Base-by-base conservation (phyloP, 2,113 vertebrate genomes). In the Hyaena hyaena region DNA sequence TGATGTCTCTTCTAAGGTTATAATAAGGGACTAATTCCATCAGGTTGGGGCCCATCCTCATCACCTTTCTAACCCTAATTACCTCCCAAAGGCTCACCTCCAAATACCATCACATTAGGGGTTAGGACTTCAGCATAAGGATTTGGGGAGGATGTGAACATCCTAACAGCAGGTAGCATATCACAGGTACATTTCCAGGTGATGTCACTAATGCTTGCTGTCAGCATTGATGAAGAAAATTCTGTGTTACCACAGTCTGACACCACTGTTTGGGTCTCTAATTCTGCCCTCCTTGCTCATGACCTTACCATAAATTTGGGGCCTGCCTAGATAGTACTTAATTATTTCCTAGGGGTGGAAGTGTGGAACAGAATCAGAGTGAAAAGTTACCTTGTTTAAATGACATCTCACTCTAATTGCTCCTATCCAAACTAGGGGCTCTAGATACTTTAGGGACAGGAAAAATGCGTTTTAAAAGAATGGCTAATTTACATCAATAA, bases 151-250 rank as follows among this genome's bases (percentile, higher is more conserved):
- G 33, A 65, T 31, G 33, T 5, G 5, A 5, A 61, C 39, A 39
- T 23, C 31, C 2, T 50, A 50, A 26, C 50, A 12, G 48, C 53
- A n/a, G 55, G 1, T 23, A 50, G 68, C 63, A 15, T 28, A 11
- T 33, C 17, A 0, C 7, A 4, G 10, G 10, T 10, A 2, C 39
- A 11, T 26, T 66, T 84, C 33, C 0, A 0, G 39, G 66, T 65
- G 4, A 1, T 8, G 9, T 24, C 61, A n/a, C 10, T 21, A 3
- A 65, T 88, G 28, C 31, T 35, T 6, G 35, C 15, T 55, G 17
- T 79, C 43, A 17, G 4, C 9, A 11, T 4, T 19, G 28, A 16
- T 55, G 48, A 69, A 35, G 80, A 80, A 80, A 48, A n/a, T 4
- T 23, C 73, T 35, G 48, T 10, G 33, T 61, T 55, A 10, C 55